These are phyloP conservation scores for Criorhina ranunculi DNA, from an alignment of 2,888 invertebrate species.

Conservation along the genomic window DNA sequence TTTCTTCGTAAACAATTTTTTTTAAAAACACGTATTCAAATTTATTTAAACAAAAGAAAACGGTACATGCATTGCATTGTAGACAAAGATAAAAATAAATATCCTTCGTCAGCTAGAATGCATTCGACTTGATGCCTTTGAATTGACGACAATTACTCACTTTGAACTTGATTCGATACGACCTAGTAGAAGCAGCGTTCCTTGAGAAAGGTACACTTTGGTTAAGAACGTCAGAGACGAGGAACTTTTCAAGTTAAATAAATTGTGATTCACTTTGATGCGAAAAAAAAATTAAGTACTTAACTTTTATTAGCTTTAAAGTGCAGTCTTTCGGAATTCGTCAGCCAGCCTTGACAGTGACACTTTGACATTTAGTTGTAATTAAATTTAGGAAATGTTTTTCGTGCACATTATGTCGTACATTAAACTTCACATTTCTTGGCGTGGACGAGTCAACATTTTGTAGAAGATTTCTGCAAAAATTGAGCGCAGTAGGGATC, in stretches of 20 bases:
- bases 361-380: background rate
- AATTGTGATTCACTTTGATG: background rate
- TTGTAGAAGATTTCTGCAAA: too few species aligned
- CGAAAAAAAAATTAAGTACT: background rate
- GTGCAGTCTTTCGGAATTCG: background rate
- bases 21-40: too few species aligned
- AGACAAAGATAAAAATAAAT: constrained; percentile 39
- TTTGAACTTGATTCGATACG: constrained; percentile 48
- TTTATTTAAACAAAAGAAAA: too few species aligned
- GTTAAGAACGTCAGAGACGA: background rate
- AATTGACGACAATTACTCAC: constrained; percentile 43
- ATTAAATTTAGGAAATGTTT: background rate
- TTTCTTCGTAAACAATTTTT: too few species aligned
- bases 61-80: background rate
- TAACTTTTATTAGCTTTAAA: background rate
- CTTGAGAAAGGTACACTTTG: background rate
- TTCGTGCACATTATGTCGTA: background rate
- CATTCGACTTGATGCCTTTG: constrained; percentile 34
- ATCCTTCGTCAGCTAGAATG: constrained; percentile 44
- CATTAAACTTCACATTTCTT: too few species aligned
- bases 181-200: constrained; percentile 3
- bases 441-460: too few species aligned
- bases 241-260: background rate
- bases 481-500: too few species aligned
- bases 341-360: constrained; percentile 4